Conservation (phyloP, 2,888 invertebrate genomes). For the Campoplex capitator region DNA sequence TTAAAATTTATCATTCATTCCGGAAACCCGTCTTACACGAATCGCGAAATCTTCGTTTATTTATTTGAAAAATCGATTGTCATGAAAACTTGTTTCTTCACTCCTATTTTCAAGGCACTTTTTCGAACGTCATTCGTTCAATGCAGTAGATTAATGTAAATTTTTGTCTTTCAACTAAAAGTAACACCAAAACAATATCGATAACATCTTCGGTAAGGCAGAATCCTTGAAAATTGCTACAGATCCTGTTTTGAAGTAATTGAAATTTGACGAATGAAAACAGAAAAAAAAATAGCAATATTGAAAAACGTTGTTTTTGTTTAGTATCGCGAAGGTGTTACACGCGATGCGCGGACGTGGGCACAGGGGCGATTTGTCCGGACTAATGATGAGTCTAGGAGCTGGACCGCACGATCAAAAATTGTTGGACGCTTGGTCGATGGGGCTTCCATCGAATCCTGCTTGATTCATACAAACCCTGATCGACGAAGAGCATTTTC, state of each 20-base stretch:
- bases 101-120: too few relatives aligned
- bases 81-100: too few relatives aligned
- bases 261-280: not conserved
- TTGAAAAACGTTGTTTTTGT: slow-evolving; percentile 53
- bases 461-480: slow-evolving; percentile 71
- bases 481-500: slow-evolving; percentile 35
- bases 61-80: too few relatives aligned
- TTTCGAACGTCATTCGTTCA: too few relatives aligned
- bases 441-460: slow-evolving; percentile 82
- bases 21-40: too few relatives aligned
- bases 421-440: slow-evolving; percentile 82
- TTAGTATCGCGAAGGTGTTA: slow-evolving; percentile 82
- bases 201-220: too few relatives aligned
- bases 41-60: too few relatives aligned
- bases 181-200: too few relatives aligned
- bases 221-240: too few relatives aligned
- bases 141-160: too few relatives aligned
- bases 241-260: not conserved
- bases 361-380: slow-evolving; percentile 79
- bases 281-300: not conserved
- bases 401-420: slow-evolving; percentile 82
- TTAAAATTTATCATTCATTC: too few relatives aligned
- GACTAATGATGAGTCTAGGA: slow-evolving; percentile 82
- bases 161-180: too few relatives aligned
- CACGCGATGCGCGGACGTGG: slow-evolving; percentile 81